Evolutionary conservation across 2,888 invertebrate species (phyloP).

Genomic region (Mamestra brassicae): DNA sequence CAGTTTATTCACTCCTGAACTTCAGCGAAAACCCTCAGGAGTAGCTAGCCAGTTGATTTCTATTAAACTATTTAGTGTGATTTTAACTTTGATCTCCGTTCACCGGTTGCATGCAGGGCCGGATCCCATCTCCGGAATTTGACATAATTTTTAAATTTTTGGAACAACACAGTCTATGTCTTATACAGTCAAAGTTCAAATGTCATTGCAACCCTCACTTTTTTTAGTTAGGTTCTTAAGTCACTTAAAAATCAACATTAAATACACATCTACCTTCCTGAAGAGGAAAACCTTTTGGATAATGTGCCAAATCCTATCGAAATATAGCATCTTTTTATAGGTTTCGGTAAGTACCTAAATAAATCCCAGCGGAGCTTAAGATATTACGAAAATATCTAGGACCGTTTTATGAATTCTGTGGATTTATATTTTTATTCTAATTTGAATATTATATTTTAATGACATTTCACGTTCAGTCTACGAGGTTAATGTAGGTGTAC

Average conservation of each 20-base stretch:
- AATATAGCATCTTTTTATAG: neutral
- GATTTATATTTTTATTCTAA: too few species aligned
- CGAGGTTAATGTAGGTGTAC: neutral
- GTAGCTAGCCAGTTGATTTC: slow-evolving; percentile 30
- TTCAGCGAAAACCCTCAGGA: slow-evolving; percentile 29
- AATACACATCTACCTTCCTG: too few species aligned
- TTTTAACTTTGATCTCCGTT: slow-evolving; percentile 59
- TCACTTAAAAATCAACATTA: too few species aligned
- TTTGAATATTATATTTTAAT: neutral
- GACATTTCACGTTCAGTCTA: neutral
- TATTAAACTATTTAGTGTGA: slow-evolving; percentile 54
- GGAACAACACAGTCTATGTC: neutral
- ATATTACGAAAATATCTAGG: neutral
- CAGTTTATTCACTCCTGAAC: neutral
- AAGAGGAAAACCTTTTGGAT: too few species aligned
- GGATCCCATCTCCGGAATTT: neutral
- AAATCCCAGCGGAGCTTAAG: neutral
- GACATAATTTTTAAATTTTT: neutral
- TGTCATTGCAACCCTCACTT: too few species aligned
- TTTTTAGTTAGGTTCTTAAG: too few species aligned
- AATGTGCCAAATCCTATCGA: too few species aligned
- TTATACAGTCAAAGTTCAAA: too few species aligned
- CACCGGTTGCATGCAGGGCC: slow-evolving; percentile 42
- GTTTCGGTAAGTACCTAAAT: neutral
- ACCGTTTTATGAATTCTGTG: neutral